Percentiles rank a stretch among this genome's conserved stretches.
Evolutionary conservation across 2,797 vertebrate genomes (phyloP).

Genomic region (Paguma larvata): DNA sequence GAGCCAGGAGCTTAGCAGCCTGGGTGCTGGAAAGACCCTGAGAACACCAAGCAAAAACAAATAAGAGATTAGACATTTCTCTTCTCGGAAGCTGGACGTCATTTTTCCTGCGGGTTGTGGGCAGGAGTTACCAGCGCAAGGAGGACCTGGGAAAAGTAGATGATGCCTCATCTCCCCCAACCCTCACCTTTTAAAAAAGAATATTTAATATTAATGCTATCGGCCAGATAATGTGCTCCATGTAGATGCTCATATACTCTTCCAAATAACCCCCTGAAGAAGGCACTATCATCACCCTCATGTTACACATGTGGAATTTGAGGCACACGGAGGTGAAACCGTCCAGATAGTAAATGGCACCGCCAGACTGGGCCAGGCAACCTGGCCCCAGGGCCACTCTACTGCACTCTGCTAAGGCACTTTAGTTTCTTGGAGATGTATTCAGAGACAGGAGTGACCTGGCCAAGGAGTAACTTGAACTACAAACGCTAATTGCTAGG

Average conservation of each 20-base stretch:
- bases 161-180: neutral
- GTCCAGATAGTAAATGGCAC: neutral
- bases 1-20: slow-evolving; percentile 89
- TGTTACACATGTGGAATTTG: neutral
- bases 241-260: neutral
- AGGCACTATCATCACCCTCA: neutral
- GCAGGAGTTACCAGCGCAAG: neutral
- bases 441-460: neutral
- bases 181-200: neutral
- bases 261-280: neutral
- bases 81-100: neutral
- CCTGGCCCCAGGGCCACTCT: neutral
- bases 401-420: neutral
- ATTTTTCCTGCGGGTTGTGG: neutral
- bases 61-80: neutral
- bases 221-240: neutral
- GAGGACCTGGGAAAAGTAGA: neutral
- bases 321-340: neutral
- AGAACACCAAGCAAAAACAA: slow-evolving; percentile 52
- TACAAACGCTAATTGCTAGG: neutral
- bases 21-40: slow-evolving; percentile 89
- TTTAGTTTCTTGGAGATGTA: neutral
- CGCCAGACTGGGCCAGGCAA: neutral
- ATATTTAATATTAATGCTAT: neutral
- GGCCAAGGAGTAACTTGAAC: neutral